These are phyloP conservation scores for Hoplostethus atlanticus DNA, from an alignment of 2,797 vertebrate genomes.

Conservation along the genomic window DNA sequence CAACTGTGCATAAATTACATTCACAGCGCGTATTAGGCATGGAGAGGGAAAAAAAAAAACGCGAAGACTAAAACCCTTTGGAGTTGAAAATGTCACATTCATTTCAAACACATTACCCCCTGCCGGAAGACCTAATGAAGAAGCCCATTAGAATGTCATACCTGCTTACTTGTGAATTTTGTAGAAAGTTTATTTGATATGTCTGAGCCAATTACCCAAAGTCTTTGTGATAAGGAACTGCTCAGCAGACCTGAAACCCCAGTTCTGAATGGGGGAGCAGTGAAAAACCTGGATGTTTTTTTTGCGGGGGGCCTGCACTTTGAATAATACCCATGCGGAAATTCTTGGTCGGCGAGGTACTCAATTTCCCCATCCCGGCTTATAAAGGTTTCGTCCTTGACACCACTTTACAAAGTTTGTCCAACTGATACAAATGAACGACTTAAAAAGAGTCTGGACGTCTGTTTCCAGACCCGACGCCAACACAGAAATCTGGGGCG, in stretches of 20 bases:
- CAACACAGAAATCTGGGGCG: constrained; percentile 19
- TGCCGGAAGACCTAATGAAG: constrained; percentile 89
- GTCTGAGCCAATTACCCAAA: constrained; percentile 92
- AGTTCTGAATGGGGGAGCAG: constrained; percentile 82
- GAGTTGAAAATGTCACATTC: constrained; percentile 90
- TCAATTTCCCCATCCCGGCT: constrained; percentile 80
- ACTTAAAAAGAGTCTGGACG: constrained; percentile 40
- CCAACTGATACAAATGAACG: constrained; percentile 58
- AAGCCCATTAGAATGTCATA: constrained; percentile 92
- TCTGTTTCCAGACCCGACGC: constrained; percentile 22
- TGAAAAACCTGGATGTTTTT: constrained; percentile 87
- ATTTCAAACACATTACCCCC: constrained; percentile 89
- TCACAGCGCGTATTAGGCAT: constrained; percentile 73
- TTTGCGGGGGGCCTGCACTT: constrained; percentile 80
- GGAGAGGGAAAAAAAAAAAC: constrained; percentile 59
- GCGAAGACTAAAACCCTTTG: constrained; percentile 84
- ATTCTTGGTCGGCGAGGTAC: constrained; percentile 78
- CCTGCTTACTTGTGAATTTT: constrained; percentile 91
- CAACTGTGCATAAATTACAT: constrained; percentile 86
- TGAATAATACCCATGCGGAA: constrained; percentile 89
- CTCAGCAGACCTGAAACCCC: constrained; percentile 84
- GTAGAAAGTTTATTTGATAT: constrained; percentile 90
- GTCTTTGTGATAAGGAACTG: constrained; percentile 89
- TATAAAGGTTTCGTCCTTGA: constrained; percentile 86
- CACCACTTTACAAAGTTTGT: constrained; percentile 87